Percentiles rank a stretch among this genome's conserved stretches.
Conservation (phyloP, 2,113 vertebrate species). For the Bubo scandiacus region DNA sequence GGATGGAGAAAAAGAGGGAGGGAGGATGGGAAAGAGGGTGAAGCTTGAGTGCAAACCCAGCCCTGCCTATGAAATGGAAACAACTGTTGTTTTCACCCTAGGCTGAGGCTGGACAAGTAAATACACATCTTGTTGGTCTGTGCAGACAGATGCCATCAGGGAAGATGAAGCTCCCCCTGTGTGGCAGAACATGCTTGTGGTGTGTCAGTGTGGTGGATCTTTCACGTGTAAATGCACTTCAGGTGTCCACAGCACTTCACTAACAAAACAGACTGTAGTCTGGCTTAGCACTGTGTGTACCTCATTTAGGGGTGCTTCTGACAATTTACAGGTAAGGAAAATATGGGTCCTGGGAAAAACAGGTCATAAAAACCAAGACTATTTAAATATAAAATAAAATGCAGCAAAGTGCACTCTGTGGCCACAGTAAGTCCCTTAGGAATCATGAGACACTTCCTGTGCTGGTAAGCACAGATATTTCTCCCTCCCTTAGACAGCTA, state of each 20-base stretch:
- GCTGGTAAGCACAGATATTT: background rate
- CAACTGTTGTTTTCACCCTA: fast-evolving
- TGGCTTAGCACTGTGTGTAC: background rate
- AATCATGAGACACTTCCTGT: background rate
- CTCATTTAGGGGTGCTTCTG: background rate
- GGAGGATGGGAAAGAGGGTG: background rate
- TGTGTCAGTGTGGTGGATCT: background rate
- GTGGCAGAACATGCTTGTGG: background rate
- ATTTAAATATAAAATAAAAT: background rate
- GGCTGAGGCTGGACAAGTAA: background rate
- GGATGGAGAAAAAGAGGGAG: background rate
- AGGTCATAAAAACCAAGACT: background rate
- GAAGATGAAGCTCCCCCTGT: background rate
- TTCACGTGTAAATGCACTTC: background rate
- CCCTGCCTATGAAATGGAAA: background rate
- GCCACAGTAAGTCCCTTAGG: background rate
- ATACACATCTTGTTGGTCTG: background rate
- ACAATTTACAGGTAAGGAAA: background rate
- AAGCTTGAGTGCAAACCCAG: background rate
- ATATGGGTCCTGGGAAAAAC: background rate
- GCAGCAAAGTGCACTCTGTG: background rate
- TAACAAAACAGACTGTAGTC: background rate
- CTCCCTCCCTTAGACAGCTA: background rate
- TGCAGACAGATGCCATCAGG: background rate
- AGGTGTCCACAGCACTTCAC: background rate